These are phyloP conservation scores for Drosophila miranda DNA, from an alignment of 1,140 invertebrate genomes.

Conservation along the genomic window DNA sequence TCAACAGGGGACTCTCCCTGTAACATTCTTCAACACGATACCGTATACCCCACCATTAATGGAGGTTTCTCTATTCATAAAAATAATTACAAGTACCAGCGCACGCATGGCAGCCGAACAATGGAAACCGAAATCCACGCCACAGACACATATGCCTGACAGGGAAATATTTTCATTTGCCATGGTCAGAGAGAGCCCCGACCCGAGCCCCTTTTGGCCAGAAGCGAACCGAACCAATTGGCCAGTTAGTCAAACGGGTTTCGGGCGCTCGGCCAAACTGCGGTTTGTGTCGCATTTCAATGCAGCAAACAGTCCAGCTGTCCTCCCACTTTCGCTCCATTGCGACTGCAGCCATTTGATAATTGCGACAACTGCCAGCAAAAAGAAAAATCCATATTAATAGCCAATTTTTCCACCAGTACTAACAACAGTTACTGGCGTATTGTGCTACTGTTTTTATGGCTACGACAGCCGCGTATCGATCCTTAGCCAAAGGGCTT, in stretches of 20 bases:
- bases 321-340: conserved; percentile 46
- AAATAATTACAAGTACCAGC: conserved; percentile 16
- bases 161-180: conserved; percentile 53
- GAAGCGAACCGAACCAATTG: conserved; percentile 40
- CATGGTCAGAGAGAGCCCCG: conserved; percentile 16
- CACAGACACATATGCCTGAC: conserved; percentile 38
- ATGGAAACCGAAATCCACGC: conserved; percentile 28
- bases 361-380: conserved; percentile 42
- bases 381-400: conserved; percentile 60
- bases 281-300: conserved; percentile 65
- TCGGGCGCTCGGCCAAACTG: conserved; percentile 67
- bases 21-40: no score
- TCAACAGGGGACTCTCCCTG: background rate
- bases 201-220: conserved; percentile 16
- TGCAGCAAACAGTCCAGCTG: conserved; percentile 56
- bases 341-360: conserved; percentile 61
- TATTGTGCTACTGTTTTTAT: conserved; percentile 45
- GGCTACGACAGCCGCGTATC: conserved; percentile 65
- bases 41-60: background rate
- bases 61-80: background rate
- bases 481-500: conserved; percentile 42
- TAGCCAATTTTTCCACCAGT: conserved; percentile 40
- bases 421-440: conserved; percentile 8
- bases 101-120: conserved; percentile 30
- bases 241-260: conserved; percentile 57